Base-by-base conservation (phyloP, 2,888 invertebrate genomes). In the Iphiclides podalirius region DNA sequence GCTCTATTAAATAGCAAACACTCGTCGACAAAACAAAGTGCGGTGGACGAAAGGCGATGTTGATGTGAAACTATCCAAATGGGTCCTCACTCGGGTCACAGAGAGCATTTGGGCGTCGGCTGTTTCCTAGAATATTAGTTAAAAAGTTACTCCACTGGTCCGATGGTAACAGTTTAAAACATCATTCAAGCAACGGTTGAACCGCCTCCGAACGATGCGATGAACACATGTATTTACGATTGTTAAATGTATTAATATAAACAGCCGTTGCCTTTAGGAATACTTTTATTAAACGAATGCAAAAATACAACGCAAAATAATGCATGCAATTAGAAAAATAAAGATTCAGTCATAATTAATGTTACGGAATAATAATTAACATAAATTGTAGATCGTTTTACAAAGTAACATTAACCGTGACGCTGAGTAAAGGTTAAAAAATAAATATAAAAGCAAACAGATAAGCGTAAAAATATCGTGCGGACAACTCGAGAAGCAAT, bases 121-220 rank as follows among this genome's bases (percentile, higher is more conserved):
- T 70, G 73, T 72, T 64, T 72, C 87, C 87, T 88, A 88, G 72
- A 88, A 88, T 78, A 70, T 82, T 76, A 76, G 76, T 76, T 55
- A 65, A 56, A 47, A 48, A 11, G 31, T 52, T 45, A 57, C 45
- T 50, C 38, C 11, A 42, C 28, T 12, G 14, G 20, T 23, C 12
- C 6, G 6, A 34, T 1, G 3, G 3, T 20, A 6, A 4, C 6
- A 20, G 6, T 4, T 20, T 20, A 20, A 6, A 20, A 20, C 20
- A 20, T 6, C 20, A 4, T 20, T 4, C 3, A 20, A 20, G 20
- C 20, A 20, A 20, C 3, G 6, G 6, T 20, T 6, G 6, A 20
- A 20, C 20, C 20, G 6, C 20, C 20, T 4, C 20, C 14, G 39
- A 28, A n/a, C n/a, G n/a, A n/a, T n/a, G n/a, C n/a, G n/a, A n/a